Percentiles rank a stretch among this genome's conserved stretches.
Conservation (phyloP, 2,888 invertebrate genomes). For the Laspeyria flexula region DNA sequence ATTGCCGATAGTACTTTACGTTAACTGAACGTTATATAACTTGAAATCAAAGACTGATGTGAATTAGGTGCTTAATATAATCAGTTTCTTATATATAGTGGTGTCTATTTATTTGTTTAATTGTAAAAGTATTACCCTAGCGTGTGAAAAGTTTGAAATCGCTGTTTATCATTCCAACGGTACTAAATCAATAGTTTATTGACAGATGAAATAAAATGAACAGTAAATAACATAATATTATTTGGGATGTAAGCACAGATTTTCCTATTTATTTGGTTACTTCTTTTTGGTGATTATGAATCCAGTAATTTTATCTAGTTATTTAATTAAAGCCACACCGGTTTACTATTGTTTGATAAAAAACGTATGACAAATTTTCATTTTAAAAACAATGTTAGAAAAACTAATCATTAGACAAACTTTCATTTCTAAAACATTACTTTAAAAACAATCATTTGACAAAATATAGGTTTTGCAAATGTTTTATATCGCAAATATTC, state of each 20-base stretch:
- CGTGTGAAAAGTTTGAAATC: constrained; percentile 13
- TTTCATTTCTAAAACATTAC: too few species aligned
- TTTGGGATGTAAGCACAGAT: background rate
- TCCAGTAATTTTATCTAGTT: background rate
- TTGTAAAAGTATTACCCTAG: constrained; percentile 23
- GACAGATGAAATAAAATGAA: background rate
- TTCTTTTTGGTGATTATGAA: background rate
- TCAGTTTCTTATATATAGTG: constrained; percentile 26
- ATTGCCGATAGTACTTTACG: constrained; percentile 17
- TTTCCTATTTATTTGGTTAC: background rate
- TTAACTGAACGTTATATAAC: constrained; percentile 35
- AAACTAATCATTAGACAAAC: too few species aligned
- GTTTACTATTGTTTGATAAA: too few species aligned
- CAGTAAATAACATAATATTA: background rate
- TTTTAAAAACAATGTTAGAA: too few species aligned
- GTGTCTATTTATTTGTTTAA: constrained; percentile 17
- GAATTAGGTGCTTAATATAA: constrained; percentile 61
- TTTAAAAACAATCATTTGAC: too few species aligned
- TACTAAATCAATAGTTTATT: constrained; percentile 10
- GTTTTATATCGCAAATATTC: too few species aligned
- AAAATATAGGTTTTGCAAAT: too few species aligned
- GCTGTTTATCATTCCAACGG: constrained; percentile 30
- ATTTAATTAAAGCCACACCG: too few species aligned
- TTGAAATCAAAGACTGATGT: constrained; percentile 66
- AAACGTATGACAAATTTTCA: too few species aligned